Conservation (phyloP, 1,140 invertebrate genomes). For the Lepidostoma basale region DNA sequence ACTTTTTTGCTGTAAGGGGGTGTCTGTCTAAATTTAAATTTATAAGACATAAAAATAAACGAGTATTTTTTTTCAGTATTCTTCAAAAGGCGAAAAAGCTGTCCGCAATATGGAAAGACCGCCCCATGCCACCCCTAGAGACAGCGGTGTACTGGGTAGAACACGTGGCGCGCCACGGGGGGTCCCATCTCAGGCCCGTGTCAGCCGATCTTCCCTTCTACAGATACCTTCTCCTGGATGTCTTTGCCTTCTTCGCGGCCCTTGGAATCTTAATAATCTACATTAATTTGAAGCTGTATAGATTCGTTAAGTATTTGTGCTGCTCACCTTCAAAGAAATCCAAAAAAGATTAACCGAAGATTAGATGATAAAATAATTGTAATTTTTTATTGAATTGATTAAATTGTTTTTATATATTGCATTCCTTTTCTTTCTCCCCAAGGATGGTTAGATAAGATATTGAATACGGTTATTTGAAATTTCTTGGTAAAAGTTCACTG, state of each 20-base stretch:
- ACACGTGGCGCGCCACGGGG: conserved; percentile 59
- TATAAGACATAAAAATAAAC: too few relatives aligned
- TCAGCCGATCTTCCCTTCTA: conserved; percentile 64
- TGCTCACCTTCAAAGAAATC: not conserved
- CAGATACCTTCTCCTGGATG: conserved; percentile 68
- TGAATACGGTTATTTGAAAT: too few relatives aligned
- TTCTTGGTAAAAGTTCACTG: too few relatives aligned
- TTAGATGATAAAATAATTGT: too few relatives aligned
- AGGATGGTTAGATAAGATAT: too few relatives aligned
- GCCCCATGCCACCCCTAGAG: conserved; percentile 58
- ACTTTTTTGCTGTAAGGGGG: too few relatives aligned
- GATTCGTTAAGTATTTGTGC: not conserved
- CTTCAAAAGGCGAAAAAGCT: conserved; percentile 54
- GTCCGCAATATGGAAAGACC: conserved; percentile 57
- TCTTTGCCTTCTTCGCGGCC: conserved; percentile 50
- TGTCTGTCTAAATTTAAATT: too few relatives aligned
- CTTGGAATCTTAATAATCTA: not conserved
- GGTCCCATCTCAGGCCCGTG: conserved; percentile 54
- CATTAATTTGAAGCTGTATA: not conserved
- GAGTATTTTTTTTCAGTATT: conserved; percentile 51
- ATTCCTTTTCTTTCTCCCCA: too few relatives aligned
- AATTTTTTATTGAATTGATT: too few relatives aligned
- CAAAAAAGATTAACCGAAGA: not conserved
- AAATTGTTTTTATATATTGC: too few relatives aligned
- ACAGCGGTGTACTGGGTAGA: conserved; percentile 64